phyloP scores from a whole-genome alignment of 92 coral and sea anemone genomes.

The Parazoanthus atlanticus region DNA sequence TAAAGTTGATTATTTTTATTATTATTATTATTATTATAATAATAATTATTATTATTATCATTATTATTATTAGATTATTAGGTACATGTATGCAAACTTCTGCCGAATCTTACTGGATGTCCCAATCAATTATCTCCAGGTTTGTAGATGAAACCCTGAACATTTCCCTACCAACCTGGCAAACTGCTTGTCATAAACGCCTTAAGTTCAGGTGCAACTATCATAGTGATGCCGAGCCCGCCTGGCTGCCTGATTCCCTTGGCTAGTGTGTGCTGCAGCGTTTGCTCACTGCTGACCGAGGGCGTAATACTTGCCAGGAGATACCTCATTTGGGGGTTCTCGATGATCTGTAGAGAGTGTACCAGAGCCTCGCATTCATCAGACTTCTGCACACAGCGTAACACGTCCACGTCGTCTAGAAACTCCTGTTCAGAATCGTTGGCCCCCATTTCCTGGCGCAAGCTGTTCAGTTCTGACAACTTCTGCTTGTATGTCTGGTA shows the following conservation, averaged over 20 bases:
- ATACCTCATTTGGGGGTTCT: constrained; percentile 91
- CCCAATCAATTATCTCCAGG: not conserved
- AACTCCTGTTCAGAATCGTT: constrained; percentile 88
- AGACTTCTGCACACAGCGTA: constrained; percentile 83
- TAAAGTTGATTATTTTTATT: no score
- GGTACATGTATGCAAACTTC: no score
- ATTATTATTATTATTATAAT: no score
- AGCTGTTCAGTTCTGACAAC: constrained; percentile 70
- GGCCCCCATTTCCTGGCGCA: constrained; percentile 81
- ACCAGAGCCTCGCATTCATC: constrained; percentile 85
- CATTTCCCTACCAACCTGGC: constrained; percentile 61
- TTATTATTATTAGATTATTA: no score
- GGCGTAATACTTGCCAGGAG: constrained; percentile 72
- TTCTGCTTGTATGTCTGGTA: constrained; percentile 80
- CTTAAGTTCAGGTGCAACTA: constrained; percentile 74
- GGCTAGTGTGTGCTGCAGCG: constrained; percentile 31
- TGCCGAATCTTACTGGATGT: no score
- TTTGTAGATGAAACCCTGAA: not conserved
- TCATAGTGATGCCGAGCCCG: constrained; percentile 63
- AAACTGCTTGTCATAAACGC: constrained; percentile 77
- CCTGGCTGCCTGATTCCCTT: constrained; percentile 67
- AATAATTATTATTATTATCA: no score
- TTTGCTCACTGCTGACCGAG: constrained; percentile 19
- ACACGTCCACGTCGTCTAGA: constrained; percentile 84
- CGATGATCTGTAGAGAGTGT: constrained; percentile 89